Conservation (phyloP, 2,113 vertebrate species). For the Andinoacara biseriatus region DNA sequence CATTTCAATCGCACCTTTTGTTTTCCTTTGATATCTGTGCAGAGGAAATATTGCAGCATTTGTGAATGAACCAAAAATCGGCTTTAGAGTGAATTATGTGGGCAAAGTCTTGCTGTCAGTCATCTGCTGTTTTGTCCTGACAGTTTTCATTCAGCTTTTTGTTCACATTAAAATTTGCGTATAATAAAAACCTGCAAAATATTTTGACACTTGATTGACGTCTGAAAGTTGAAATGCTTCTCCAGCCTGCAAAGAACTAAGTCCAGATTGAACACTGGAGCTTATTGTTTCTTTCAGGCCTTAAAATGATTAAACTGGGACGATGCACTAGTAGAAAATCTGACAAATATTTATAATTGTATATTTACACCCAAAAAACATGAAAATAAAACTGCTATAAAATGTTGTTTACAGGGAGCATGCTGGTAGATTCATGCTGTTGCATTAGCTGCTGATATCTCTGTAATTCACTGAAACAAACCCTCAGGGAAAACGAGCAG, state of each 20-base stretch:
- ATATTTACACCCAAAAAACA: not conserved
- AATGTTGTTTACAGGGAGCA: conserved; percentile 2
- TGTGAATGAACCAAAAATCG: not conserved
- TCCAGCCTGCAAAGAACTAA: not conserved
- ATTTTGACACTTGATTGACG: conserved; percentile 47
- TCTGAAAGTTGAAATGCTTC: conserved; percentile 5
- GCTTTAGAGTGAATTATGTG: not conserved
- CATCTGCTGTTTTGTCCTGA: not conserved
- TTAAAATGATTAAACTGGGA: not conserved
- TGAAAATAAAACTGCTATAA: conserved; percentile 6
- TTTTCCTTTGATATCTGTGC: not conserved
- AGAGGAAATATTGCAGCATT: not conserved
- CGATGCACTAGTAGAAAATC: not conserved
- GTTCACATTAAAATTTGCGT: conserved; percentile 9
- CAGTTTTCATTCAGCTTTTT: conserved; percentile 9
- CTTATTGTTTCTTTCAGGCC: not conserved
- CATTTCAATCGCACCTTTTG: not conserved
- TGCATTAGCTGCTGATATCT: not conserved
- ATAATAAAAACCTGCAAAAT: conserved; percentile 39
- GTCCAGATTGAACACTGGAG: not conserved
- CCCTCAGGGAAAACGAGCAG: not conserved
- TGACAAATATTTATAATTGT: not conserved
- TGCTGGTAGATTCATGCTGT: not conserved
- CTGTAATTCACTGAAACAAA: not conserved
- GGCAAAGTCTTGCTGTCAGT: conserved; percentile 1